Conservation (phyloP, 2,113 vertebrate species). For the Ellobius talpinus region DNA sequence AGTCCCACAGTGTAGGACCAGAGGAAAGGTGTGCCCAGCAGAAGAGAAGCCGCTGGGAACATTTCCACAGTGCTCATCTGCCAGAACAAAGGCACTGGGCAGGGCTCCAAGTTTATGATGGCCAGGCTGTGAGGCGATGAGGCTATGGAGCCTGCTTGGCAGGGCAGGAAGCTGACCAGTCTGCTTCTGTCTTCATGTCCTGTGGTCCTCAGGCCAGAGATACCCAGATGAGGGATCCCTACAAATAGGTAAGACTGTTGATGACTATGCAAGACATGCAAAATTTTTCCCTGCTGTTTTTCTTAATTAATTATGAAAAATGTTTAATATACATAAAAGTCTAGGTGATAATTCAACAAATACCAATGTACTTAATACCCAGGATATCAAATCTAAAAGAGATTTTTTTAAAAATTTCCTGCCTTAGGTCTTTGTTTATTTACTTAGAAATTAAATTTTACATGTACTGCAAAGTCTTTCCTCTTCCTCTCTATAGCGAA, state of each 20-base stretch:
- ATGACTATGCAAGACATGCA: rapidly evolving
- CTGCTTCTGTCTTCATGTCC: neutral
- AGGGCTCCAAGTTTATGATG: neutral
- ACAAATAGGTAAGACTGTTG: rapidly evolving
- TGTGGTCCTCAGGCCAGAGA: no score
- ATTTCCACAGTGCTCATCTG: rapidly evolving
- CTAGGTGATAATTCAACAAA: rapidly evolving
- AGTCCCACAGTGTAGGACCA: rapidly evolving
- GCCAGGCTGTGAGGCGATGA: neutral
- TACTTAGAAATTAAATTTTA: neutral
- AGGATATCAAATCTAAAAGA: neutral
- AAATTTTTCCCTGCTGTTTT: neutral
- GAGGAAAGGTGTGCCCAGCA: neutral
- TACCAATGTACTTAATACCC: neutral
- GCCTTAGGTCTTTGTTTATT: neutral
- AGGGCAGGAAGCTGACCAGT: neutral
- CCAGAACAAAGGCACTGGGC: neutral
- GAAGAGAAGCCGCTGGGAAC: rapidly evolving
- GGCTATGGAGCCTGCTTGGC: neutral
- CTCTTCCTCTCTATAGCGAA: neutral
- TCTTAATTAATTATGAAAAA: neutral
- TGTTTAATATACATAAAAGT: neutral
- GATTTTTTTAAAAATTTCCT: neutral
- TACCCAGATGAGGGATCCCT: rapidly evolving
- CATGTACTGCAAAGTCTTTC: no score